Evolutionary conservation across 2,888 invertebrate genomes (phyloP).

Genomic region (Trachelus iudaicus): DNA sequence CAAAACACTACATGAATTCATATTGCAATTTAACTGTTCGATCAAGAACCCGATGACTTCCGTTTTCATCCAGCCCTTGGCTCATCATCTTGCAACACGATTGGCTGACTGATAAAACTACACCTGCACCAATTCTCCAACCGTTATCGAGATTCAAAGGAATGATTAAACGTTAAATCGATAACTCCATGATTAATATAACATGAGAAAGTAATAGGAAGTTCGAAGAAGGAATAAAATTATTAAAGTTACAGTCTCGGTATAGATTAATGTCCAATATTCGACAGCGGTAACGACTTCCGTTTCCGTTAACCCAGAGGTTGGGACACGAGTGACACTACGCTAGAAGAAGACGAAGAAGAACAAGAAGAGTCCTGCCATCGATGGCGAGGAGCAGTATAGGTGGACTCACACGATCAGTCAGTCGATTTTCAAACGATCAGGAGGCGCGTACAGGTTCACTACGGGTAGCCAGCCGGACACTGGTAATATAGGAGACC

Average conservation of each 20-base stretch:
- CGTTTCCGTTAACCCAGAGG: background rate
- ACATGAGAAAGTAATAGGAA: background rate
- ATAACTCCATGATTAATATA: background rate
- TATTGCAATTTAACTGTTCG: background rate
- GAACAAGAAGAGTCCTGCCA: background rate
- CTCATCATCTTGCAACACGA: background rate
- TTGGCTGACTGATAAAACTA: background rate
- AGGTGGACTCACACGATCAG: too few species aligned
- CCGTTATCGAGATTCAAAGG: background rate
- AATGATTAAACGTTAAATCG: background rate
- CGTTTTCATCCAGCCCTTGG: background rate
- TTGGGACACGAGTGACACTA: background rate
- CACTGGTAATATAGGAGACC: too few species aligned
- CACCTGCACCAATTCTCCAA: background rate
- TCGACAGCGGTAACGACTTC: background rate
- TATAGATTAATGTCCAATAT: background rate
- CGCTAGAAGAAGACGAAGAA: background rate
- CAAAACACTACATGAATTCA: background rate
- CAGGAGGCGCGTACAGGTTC: too few species aligned
- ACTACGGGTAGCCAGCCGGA: too few species aligned
- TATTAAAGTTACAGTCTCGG: background rate
- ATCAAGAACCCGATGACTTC: background rate
- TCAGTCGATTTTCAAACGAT: too few species aligned
- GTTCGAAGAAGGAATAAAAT: background rate
- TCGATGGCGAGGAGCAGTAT: too few species aligned